phyloP scores from a whole-genome alignment of 2,797 vertebrate genomes.

The Girardinus metallicus region DNA sequence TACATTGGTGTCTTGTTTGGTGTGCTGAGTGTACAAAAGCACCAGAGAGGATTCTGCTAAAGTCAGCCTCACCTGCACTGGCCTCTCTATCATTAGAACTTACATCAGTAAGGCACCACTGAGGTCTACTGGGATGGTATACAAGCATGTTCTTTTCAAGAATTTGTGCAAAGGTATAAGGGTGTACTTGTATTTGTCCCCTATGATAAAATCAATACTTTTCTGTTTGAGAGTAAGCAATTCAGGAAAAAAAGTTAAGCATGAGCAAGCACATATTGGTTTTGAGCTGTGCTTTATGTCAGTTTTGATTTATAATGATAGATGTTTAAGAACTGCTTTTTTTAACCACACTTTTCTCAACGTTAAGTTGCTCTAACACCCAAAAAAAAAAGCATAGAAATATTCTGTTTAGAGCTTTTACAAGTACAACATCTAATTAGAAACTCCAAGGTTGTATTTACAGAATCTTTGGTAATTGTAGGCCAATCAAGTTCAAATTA shows the following conservation, averaged over 20 bases:
- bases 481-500: neutral
- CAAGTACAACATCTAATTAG: neutral
- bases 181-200: slow-evolving; percentile 21
- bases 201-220: slow-evolving; percentile 36
- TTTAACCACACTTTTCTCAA: neutral
- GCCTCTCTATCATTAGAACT: slow-evolving; percentile 74
- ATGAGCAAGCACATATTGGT: neutral
- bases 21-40: slow-evolving; percentile 72
- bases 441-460: neutral
- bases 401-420: neutral
- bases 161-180: slow-evolving; percentile 19
- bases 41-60: slow-evolving; percentile 57
- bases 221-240: slow-evolving; percentile 21
- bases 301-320: neutral
- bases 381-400: neutral
- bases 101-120: slow-evolving; percentile 57
- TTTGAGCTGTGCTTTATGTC: neutral
- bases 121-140: slow-evolving; percentile 44
- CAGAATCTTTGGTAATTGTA: neutral
- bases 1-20: slow-evolving; percentile 70
- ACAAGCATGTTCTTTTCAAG: slow-evolving; percentile 23
- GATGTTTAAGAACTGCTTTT: neutral
- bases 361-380: neutral
- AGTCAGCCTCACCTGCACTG: slow-evolving; percentile 67
- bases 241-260: neutral